phyloP scores from a whole-genome alignment of 2,888 invertebrate species.

The Meteorus colon region DNA sequence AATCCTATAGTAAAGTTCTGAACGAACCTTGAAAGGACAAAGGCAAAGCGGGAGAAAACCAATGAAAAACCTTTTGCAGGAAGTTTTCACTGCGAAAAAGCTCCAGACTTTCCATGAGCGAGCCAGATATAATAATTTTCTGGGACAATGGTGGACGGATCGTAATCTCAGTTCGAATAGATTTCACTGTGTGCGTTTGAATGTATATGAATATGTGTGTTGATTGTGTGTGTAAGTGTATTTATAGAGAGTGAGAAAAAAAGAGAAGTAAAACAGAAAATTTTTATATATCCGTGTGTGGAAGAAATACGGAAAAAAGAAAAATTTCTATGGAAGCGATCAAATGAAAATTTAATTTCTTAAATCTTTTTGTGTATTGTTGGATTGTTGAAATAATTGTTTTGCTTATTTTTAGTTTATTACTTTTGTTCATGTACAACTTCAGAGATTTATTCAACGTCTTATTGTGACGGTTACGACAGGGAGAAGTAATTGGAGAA shows the following conservation, averaged over 20 bases:
- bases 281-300: neutral
- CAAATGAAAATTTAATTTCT: constrained; percentile 60
- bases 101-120: constrained; percentile 31
- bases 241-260: constrained; percentile 13
- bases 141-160: constrained; percentile 45
- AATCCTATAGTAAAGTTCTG: constrained; percentile 35
- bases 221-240: neutral
- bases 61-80: constrained; percentile 34
- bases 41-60: constrained; percentile 19
- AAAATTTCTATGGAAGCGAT: constrained; percentile 47
- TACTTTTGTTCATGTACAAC: too few species aligned
- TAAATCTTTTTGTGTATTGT: constrained; percentile 42
- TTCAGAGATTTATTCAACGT: too few species aligned
- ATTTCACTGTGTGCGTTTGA: constrained; percentile 17
- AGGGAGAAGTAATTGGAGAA: too few species aligned
- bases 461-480: too few species aligned
- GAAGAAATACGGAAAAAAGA: constrained; percentile 19
- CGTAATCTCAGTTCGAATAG: constrained; percentile 46
- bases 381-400: too few species aligned
- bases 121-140: constrained; percentile 46
- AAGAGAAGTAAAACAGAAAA: neutral
- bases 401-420: too few species aligned
- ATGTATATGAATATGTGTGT: neutral
- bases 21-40: constrained; percentile 36
- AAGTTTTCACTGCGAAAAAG: constrained; percentile 42